Percentiles rank a stretch among this genome's conserved stretches.
Evolutionary conservation across 2,888 invertebrate species (phyloP).

Genomic region (Cheilosia pagana): DNA sequence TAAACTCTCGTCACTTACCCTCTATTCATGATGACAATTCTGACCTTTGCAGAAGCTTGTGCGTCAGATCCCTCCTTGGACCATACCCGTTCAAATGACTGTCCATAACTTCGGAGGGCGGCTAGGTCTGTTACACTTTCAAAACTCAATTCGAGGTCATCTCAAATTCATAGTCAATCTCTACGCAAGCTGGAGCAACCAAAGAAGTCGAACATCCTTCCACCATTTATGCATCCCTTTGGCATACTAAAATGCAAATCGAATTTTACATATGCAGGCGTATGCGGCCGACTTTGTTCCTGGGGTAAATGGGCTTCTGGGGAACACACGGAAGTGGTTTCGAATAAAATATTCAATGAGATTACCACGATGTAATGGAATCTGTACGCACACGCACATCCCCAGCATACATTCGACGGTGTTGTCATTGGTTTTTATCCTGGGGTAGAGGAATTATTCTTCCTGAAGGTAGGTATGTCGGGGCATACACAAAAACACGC

Average conservation of each 20-base stretch:
- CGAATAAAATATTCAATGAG: slow-evolving; percentile 72
- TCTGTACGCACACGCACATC: slow-evolving; percentile 43
- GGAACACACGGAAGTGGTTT: slow-evolving; percentile 54
- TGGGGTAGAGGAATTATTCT: slow-evolving; percentile 32
- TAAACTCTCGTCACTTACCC: slow-evolving; percentile 49
- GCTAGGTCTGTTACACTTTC: slow-evolving; percentile 14
- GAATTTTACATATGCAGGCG: slow-evolving; percentile 66
- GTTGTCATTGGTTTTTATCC: slow-evolving; percentile 58
- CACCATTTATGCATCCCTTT: slow-evolving; percentile 62
- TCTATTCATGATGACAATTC: slow-evolving; percentile 30
- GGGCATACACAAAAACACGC: slow-evolving; percentile 11
- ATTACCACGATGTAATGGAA: slow-evolving; percentile 42
- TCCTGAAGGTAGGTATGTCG: slow-evolving; percentile 4
- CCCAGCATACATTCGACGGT: slow-evolving; percentile 19
- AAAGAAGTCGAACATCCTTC: slow-evolving; percentile 39
- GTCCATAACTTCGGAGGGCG: slow-evolving; percentile 10
- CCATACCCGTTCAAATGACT: slow-evolving; percentile 30
- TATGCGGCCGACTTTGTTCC: slow-evolving; percentile 4
- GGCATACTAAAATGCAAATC: slow-evolving; percentile 72
- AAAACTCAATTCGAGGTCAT: slow-evolving; percentile 63
- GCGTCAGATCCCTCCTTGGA: slow-evolving; percentile 36
- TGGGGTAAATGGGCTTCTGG: slow-evolving; percentile 47
- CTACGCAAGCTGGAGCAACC: slow-evolving; percentile 14
- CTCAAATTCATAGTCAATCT: slow-evolving; percentile 73
- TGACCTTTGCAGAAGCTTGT: slow-evolving; percentile 17